Evolutionary conservation across 2,888 invertebrate species (phyloP).

Genomic region (Epinotia demarniana): DNA sequence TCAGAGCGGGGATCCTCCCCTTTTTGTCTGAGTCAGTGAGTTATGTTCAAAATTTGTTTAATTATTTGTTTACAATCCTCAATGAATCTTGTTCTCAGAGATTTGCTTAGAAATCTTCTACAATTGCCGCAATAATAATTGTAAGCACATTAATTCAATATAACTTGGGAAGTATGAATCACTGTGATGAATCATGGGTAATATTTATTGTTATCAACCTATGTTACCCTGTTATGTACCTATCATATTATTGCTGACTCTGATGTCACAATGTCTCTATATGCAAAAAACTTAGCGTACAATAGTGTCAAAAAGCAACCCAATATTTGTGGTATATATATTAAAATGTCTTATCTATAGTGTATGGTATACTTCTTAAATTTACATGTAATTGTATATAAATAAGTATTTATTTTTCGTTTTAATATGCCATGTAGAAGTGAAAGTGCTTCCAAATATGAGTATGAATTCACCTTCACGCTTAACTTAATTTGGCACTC

Average conservation of each 20-base stretch:
- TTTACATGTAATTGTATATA: too few relatives aligned
- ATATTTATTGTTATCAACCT: slow-evolving; percentile 42
- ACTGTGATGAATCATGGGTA: slow-evolving; percentile 32
- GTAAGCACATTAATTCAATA: slow-evolving; percentile 13
- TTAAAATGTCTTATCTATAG: too few relatives aligned
- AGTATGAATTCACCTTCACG: background rate
- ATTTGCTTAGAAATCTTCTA: slow-evolving; percentile 48
- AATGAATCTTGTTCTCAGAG: background rate
- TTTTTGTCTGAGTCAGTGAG: too few relatives aligned
- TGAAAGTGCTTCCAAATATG: background rate
- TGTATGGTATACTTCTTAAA: too few relatives aligned
- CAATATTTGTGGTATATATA: too few relatives aligned
- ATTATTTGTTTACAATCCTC: background rate
- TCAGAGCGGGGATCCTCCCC: too few relatives aligned
- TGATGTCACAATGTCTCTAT: slow-evolving; percentile 24
- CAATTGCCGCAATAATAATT: slow-evolving; percentile 16
- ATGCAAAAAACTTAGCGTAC: slow-evolving; percentile 9
- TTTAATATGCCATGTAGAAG: background rate
- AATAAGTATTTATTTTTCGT: too few relatives aligned
- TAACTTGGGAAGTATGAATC: slow-evolving; percentile 34
- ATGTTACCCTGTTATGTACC: slow-evolving; percentile 26
- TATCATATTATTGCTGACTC: slow-evolving; percentile 26
- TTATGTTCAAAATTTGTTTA: too few relatives aligned
- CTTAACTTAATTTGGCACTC: slow-evolving; percentile 32
- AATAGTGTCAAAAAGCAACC: too few relatives aligned